Evolutionary conservation across 53 echinoderm and acorn worm genomes (phyloP).

Genomic region (Mesocentrotus franciscanus): DNA sequence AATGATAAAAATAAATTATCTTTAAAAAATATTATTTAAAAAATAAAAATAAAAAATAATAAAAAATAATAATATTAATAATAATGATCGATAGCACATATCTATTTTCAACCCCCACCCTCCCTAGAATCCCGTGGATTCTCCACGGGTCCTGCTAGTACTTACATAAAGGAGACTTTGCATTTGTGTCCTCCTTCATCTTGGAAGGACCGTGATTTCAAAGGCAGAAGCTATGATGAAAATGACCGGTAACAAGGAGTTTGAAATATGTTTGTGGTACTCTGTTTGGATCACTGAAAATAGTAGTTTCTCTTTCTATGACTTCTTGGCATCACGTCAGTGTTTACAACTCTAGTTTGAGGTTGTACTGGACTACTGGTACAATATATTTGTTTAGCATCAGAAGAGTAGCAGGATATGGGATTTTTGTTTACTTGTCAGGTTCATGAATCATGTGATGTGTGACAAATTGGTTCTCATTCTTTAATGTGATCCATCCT

Average conservation of each 20-base stretch:
- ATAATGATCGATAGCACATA: no score
- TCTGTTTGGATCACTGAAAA: not conserved
- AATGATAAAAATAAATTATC: no score
- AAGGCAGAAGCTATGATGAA: not conserved
- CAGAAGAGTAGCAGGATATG: conserved; percentile 5
- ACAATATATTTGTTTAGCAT: not conserved
- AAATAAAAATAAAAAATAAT: no score
- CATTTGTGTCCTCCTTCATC: not conserved
- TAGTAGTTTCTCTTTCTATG: not conserved
- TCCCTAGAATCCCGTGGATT: no score
- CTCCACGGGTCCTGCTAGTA: no score
- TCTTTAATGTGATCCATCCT: not conserved
- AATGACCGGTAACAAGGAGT: not conserved
- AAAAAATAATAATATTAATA: no score
- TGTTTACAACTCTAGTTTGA: not conserved
- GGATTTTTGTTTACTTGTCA: not conserved
- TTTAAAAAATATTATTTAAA: no score
- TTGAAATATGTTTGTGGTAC: not conserved
- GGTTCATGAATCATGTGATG: not conserved
- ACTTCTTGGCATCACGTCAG: not conserved
- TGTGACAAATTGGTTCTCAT: not conserved
- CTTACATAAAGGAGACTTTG: not conserved
- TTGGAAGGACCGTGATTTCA: not conserved
- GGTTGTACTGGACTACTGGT: not conserved
- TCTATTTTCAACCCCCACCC: no score